Base-by-base conservation (phyloP, 2,888 invertebrate species). In the Lobophora halterata region DNA sequence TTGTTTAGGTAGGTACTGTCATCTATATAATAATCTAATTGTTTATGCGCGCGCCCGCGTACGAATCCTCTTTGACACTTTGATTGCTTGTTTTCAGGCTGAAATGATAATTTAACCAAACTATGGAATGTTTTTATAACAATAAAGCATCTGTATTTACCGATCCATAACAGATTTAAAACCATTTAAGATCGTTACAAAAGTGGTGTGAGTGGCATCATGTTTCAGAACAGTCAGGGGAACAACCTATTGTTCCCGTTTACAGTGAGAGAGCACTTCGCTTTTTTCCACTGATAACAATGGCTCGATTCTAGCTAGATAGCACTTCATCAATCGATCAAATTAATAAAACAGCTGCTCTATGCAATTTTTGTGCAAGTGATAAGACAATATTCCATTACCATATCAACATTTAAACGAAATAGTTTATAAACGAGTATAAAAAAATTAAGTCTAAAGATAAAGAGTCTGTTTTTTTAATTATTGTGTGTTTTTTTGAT, bases 141-240 rank as follows among this genome's bases (percentile, higher is more conserved):
- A 61, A 62, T 56, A 55, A 47, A 53, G 35, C 54, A 54, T 46
- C 10, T 56, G n/a, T n/a, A n/a, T 51, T 23, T 33, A 53, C 39
- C 49, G 34, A 47, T 45, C 43, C 27, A 54, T 48, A 52, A 55
- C 49, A 56, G 49, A 7, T 29, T 44, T 57, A 46, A 58, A 52
- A 54, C 39, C 34, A 39, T 52, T 55, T 46, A n/a, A 54, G 40
- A 47, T 65, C 52, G 58, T 65, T 62, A 62, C 50, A 55, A 57
- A 49, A 57, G 52, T 59, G 53, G 50, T 60, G 62, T 61, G 62
- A 68, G 61, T 54, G 53, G 61, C 46, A 45, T 54, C 50, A 52
- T 65, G 63, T 74, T 71, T 60, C 61, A 52, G 65, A 75, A 76
- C 72, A 71, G 58, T 43, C 39, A 47, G 46, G 50, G n/a, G n/a